A percentile compares a stretch with the other conserved stretches of the same genome.
Evolutionary conservation across 2,888 invertebrate genomes (phyloP).

Genomic region (Chorisops tibialis): DNA sequence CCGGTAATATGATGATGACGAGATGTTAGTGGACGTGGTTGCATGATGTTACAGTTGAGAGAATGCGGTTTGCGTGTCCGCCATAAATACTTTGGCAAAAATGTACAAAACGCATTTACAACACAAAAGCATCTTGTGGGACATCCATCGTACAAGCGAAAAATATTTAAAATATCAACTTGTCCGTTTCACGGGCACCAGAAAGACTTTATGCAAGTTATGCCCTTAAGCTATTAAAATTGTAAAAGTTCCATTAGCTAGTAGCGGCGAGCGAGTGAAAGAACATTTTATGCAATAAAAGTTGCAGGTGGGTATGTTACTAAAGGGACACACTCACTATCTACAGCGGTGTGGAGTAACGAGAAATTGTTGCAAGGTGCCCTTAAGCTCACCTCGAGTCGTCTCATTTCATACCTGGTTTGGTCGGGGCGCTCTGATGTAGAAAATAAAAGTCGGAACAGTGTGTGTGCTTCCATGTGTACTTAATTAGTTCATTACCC

Average conservation of each 20-base stretch:
- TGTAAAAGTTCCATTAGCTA: no score
- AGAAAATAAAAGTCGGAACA: no score
- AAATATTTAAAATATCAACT: neutral
- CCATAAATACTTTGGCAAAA: slow-evolving; percentile 22
- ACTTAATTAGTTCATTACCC: slow-evolving; percentile 39
- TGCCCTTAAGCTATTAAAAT: no score
- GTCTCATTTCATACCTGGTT: neutral
- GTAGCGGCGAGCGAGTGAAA: no score
- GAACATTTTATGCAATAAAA: no score
- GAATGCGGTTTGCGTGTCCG: slow-evolving; percentile 34
- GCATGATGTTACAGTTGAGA: slow-evolving; percentile 34
- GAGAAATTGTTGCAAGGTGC: slow-evolving; percentile 18
- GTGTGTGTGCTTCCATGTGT: slow-evolving; percentile 29
- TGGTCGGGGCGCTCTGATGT: no score
- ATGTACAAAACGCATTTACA: slow-evolving; percentile 26
- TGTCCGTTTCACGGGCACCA: neutral
- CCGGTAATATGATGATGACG: no score
- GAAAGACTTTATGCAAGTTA: no score
- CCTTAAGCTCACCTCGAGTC: slow-evolving; percentile 12
- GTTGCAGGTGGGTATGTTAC: no score
- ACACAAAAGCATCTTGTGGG: neutral
- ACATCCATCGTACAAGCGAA: neutral
- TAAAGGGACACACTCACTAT: neutral
- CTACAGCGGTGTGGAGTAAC: neutral
- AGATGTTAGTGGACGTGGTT: slow-evolving; percentile 15